Base-by-base conservation (phyloP, 2,797 vertebrate genomes). In the Lophius americanus region DNA sequence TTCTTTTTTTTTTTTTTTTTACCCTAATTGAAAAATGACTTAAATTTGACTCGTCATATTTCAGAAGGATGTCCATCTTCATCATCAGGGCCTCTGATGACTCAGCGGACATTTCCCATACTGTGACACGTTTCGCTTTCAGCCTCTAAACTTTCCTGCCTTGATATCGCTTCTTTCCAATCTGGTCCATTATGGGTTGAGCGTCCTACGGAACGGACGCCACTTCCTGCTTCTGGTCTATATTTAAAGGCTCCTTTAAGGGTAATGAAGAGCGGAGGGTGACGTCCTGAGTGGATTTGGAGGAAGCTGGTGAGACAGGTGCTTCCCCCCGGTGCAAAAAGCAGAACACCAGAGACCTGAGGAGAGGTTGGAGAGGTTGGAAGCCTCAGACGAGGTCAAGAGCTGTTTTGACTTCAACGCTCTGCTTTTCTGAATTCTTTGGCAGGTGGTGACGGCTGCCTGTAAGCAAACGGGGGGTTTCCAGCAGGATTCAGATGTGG, bases 401-500 rank as follows among this genome's bases (percentile, higher is more conserved):
- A 59, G 77, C 77, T 93, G 91, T 93, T 93, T 93, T 92, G 91
- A 91, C 88, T 92, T 85, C 78, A 50, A 67, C 69, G 42, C 83
- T 87, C 77, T 54, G 78, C 75, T 83, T 71, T 85, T 81, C 73
- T 75, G 79, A 57, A 60, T 60, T 60, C 78, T 90, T 77, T 83
- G 79, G 73, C 88, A 89, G 81, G 90, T 85, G 86, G 66, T 82
- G 88, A 92, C 89, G 92, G 88, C 54, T 60, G 73, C 66, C 69
- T 76, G 74, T 87, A 76, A 88, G 85, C 85, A 91, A 77, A 79
- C 60, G 52, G 52, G 36, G 70, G 61, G 8, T 76, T 77, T 79
- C 44, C 48, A 60, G 59, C 42, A 32, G 62, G 66, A 70, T 64
- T 85, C 54, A 14, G 66, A 65, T 10, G 68, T 65, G 64, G 37